phyloP scores from a whole-genome alignment of 2,888 invertebrate genomes.

The Apeira syringaria region DNA sequence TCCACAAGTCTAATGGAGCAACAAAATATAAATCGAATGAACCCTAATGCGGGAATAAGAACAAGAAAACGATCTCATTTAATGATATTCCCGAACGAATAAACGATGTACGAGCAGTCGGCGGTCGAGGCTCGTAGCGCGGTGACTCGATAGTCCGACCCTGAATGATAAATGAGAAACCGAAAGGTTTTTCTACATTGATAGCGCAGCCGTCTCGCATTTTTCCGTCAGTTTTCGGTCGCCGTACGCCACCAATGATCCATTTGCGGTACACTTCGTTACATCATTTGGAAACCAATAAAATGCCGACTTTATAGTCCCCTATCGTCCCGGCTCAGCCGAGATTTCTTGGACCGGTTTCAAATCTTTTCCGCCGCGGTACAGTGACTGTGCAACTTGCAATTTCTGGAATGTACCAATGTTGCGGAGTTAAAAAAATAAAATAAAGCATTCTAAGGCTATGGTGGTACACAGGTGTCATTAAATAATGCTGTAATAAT shows the following conservation, averaged over 20 bases:
- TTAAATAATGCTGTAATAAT: no score
- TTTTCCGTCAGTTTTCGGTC: slow-evolving; percentile 23
- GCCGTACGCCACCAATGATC: neutral
- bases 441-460: no score
- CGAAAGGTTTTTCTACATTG: slow-evolving; percentile 39
- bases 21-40: no score
- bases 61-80: slow-evolving; percentile 17
- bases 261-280: slow-evolving; percentile 28
- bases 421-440: no score
- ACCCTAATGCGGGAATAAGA: slow-evolving; percentile 4
- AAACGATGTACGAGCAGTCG: neutral
- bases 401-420: slow-evolving; percentile 3
- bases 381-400: slow-evolving; percentile 18
- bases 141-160: slow-evolving; percentile 11
- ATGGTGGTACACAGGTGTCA: no score
- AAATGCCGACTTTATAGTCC: slow-evolving; percentile 20
- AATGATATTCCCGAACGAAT: slow-evolving; percentile 6
- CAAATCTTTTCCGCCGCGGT: slow-evolving; percentile 12
- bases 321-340: slow-evolving; percentile 12
- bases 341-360: slow-evolving; percentile 18
- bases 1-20: no score
- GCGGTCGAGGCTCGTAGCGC: slow-evolving; percentile 10
- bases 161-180: slow-evolving; percentile 52
- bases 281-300: slow-evolving; percentile 28
- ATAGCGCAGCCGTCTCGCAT: slow-evolving; percentile 18